Percentiles rank a stretch among this genome's conserved stretches.
These are phyloP conservation scores for Neotoxoptera formosana DNA, from an alignment of 1,140 invertebrate species.

Conservation along the genomic window DNA sequence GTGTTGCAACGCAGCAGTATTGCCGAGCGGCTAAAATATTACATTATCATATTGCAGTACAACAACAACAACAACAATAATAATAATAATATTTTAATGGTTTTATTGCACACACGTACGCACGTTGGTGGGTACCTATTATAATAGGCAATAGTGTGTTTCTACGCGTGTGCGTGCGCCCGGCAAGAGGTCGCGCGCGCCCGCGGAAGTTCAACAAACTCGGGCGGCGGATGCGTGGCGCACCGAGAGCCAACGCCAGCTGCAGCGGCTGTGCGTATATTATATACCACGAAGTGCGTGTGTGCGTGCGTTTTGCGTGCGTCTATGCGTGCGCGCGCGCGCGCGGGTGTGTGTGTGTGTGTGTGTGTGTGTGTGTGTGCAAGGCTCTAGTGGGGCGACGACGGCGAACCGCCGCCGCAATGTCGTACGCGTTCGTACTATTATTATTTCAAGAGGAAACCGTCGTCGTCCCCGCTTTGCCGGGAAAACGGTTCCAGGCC, in stretches of 20 bases:
- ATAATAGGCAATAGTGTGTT: neutral
- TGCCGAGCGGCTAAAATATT: neutral
- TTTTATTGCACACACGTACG: neutral
- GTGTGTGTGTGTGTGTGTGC: neutral
- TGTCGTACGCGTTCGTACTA: neutral
- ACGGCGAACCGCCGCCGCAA: conserved; percentile 1
- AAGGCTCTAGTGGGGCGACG: neutral
- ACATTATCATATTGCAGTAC: neutral
- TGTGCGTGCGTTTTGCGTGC: neutral
- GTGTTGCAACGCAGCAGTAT: neutral
- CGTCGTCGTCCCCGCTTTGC: neutral
- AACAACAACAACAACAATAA: too few species aligned
- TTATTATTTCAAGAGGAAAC: conserved; percentile 24
- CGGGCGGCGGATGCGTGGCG: conserved; percentile 2
- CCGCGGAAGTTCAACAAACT: conserved; percentile 40
- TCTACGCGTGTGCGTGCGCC: conserved; percentile 8
- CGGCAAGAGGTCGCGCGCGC: neutral
- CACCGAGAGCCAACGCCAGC: conserved; percentile 9
- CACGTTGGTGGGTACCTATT: neutral
- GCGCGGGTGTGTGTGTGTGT: too few species aligned
- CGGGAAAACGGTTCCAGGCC: neutral
- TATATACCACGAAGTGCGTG: neutral
- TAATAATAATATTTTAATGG: neutral
- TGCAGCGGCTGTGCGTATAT: conserved; percentile 17
- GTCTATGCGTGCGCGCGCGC: too few species aligned